Evolutionary conservation across 1,140 invertebrate genomes (phyloP).

Genomic region (Octopus sinensis): DNA sequence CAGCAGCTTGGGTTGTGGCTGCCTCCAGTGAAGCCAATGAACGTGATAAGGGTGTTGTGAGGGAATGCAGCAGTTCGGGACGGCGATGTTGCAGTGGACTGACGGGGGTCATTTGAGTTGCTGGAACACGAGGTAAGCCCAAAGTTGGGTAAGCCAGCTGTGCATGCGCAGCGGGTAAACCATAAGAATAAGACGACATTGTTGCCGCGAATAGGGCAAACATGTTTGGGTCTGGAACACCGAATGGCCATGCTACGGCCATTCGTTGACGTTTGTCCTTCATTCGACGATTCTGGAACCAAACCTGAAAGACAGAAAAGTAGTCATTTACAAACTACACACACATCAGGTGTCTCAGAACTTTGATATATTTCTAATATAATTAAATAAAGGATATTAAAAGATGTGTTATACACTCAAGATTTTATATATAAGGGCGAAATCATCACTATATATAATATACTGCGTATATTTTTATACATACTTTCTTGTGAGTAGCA

Average conservation of each 20-base stretch:
- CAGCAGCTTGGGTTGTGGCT: not conserved
- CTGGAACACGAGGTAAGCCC: not conserved
- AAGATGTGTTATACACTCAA: too few relatives aligned
- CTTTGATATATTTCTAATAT: too few relatives aligned
- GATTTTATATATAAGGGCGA: too few relatives aligned
- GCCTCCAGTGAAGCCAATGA: not conserved
- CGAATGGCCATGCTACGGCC: constrained; percentile 90
- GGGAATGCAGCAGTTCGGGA: not conserved
- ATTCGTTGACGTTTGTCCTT: constrained; percentile 94
- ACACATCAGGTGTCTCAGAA: too few relatives aligned
- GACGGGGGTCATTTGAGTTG: not conserved
- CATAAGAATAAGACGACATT: constrained; percentile 64
- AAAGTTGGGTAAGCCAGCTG: not conserved
- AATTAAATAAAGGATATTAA: too few relatives aligned
- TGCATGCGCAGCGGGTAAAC: constrained; percentile 38
- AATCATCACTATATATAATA: too few relatives aligned
- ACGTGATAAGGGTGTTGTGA: not conserved
- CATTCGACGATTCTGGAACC: constrained; percentile 99
- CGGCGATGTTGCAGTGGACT: not conserved
- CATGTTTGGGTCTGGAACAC: constrained; percentile 74
- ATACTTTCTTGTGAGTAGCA: too few relatives aligned
- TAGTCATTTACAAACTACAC: too few relatives aligned
- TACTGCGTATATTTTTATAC: too few relatives aligned
- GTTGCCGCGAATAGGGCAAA: constrained; percentile 86
- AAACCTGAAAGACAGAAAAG: constrained; percentile 70